Percentiles rank a stretch among this genome's conserved stretches.
Evolutionary conservation across 2,797 vertebrate species (phyloP).

Genomic region (Cynopterus sphinx): DNA sequence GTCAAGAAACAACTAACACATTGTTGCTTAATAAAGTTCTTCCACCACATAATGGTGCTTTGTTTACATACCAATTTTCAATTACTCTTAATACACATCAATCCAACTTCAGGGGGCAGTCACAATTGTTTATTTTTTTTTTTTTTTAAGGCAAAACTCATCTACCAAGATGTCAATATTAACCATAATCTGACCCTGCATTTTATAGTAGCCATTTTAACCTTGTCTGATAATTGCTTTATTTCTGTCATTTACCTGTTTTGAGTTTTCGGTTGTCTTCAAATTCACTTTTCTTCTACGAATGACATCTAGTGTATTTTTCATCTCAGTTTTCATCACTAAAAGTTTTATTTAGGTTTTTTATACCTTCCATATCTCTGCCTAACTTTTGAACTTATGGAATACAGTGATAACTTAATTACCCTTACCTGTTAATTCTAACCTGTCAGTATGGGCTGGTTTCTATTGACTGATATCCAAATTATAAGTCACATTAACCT

Average conservation of each 20-base stretch:
- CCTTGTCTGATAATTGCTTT: neutral
- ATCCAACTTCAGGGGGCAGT: neutral
- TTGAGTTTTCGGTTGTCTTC: neutral
- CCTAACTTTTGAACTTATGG: neutral
- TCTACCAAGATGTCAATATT: neutral
- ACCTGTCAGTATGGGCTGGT: neutral
- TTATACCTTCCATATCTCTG: neutral
- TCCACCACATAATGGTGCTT: neutral
- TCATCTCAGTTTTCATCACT: neutral
- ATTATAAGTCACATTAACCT: neutral
- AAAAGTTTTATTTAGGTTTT: neutral
- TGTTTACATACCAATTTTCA: neutral
- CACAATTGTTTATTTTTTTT: neutral
- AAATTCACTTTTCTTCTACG: conserved; percentile 5
- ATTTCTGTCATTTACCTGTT: neutral
- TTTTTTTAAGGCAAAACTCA: neutral
- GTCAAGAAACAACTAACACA: neutral
- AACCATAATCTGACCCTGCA: neutral
- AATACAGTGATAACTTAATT: neutral
- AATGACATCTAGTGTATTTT: neutral
- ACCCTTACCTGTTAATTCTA: neutral
- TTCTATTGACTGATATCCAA: neutral
- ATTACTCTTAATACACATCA: neutral
- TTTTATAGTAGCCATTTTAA: neutral
- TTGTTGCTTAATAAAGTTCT: neutral